These are phyloP conservation scores for Cheirogaleus medius DNA, from an alignment of 2,113 vertebrate species.

Conservation along the genomic window DNA sequence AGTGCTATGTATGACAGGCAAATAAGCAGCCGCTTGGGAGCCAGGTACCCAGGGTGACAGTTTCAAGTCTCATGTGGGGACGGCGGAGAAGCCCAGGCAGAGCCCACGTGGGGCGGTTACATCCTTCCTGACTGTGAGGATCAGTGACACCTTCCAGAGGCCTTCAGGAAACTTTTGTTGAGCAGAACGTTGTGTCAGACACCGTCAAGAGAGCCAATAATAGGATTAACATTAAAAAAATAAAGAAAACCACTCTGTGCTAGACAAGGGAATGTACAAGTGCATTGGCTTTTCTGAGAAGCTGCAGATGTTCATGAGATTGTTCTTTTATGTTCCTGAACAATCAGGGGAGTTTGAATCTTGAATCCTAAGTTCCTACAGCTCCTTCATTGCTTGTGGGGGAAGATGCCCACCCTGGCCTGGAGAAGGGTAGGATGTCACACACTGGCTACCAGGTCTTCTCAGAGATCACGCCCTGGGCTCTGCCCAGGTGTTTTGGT, in stretches of 20 bases:
- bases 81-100: neutral
- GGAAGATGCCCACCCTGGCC: neutral
- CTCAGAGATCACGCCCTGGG: neutral
- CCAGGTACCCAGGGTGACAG: rapidly evolving
- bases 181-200: neutral
- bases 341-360: neutral
- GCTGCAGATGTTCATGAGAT: neutral
- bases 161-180: neutral
- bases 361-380: neutral
- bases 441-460: rapidly evolving
- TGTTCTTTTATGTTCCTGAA: neutral
- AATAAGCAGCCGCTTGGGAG: neutral
- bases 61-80: neutral
- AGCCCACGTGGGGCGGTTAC: rapidly evolving
- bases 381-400: neutral
- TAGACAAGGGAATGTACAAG: neutral
- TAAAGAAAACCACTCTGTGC: neutral
- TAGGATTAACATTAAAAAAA: neutral
- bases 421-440: neutral
- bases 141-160: neutral
- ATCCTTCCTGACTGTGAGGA: neutral
- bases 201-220: neutral
- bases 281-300: neutral
- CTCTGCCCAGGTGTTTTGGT: neutral
- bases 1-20: rapidly evolving